These are phyloP conservation scores for Drosophila pseudoananassae DNA, from an alignment of 1,140 invertebrate genomes.

Conservation along the genomic window DNA sequence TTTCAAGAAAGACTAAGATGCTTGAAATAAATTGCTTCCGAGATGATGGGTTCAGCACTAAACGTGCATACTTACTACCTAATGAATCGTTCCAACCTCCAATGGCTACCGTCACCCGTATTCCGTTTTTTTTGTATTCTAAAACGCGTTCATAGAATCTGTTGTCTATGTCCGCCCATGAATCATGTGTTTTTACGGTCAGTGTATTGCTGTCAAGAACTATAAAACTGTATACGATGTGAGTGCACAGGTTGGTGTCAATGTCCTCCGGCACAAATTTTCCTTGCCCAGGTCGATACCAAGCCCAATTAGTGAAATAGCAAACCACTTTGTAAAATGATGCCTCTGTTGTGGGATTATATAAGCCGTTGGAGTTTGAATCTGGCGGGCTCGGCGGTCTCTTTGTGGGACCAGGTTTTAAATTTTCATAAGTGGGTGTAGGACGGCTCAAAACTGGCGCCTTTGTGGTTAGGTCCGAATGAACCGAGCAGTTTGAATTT, in stretches of 20 bases:
- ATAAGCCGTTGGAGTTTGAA: constrained; percentile 68
- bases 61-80: constrained; percentile 92
- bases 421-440: constrained; percentile 36
- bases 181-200: constrained; percentile 88
- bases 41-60: constrained; percentile 90
- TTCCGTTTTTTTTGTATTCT: constrained; percentile 86
- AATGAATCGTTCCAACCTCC: constrained; percentile 94
- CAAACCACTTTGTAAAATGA: constrained; percentile 87
- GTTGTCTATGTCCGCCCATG: constrained; percentile 89
- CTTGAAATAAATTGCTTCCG: constrained; percentile 90
- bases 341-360: constrained; percentile 57
- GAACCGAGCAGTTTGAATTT: constrained; percentile 86
- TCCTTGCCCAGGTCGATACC: constrained; percentile 87
- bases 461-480: constrained; percentile 49
- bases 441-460: constrained; percentile 42
- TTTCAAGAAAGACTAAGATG: constrained; percentile 90
- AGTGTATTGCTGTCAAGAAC: constrained; percentile 86
- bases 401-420: constrained; percentile 55
- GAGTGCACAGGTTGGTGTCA: constrained; percentile 89
- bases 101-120: constrained; percentile 87
- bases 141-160: constrained; percentile 93
- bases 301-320: constrained; percentile 90
- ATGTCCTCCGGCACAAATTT: constrained; percentile 89
- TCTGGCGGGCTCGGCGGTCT: constrained; percentile 61
- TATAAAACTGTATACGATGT: constrained; percentile 90